Evolutionary conservation across 1,140 invertebrate genomes (phyloP).

Genomic region (Camponotus vicinus): DNA sequence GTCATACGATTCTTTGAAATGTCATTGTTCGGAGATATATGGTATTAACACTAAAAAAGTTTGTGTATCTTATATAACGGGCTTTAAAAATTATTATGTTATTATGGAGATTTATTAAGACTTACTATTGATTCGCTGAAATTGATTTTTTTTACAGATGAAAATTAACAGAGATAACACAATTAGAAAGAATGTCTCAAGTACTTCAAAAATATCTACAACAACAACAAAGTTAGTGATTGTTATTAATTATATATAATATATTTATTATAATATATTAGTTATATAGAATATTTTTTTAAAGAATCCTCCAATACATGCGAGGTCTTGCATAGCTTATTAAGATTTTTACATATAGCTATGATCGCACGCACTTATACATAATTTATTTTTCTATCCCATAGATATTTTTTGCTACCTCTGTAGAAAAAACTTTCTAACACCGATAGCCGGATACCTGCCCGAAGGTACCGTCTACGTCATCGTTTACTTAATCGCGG

Average conservation of each 20-base stretch:
- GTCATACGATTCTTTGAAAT: too few relatives aligned
- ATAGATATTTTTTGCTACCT: neutral
- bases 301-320: too few relatives aligned
- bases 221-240: too few relatives aligned
- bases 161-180: too few relatives aligned
- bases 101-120: constrained; percentile 8
- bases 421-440: neutral
- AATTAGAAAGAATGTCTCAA: too few relatives aligned
- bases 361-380: neutral
- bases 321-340: neutral
- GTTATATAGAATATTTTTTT: too few relatives aligned
- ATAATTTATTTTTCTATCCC: neutral
- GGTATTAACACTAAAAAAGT: too few relatives aligned
- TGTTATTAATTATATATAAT: too few relatives aligned
- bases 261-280: too few relatives aligned
- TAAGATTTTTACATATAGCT: neutral
- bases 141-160: constrained; percentile 1
- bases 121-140: constrained; percentile 20
- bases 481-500: constrained; percentile 51
- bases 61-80: neutral
- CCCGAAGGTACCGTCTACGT: constrained; percentile 28
- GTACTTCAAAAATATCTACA: too few relatives aligned
- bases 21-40: neutral
- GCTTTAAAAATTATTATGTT: neutral
- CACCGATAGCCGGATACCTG: neutral